These are phyloP conservation scores for Pantherophis guttatus DNA, from an alignment of 2,113 vertebrate genomes.

Conservation along the genomic window DNA sequence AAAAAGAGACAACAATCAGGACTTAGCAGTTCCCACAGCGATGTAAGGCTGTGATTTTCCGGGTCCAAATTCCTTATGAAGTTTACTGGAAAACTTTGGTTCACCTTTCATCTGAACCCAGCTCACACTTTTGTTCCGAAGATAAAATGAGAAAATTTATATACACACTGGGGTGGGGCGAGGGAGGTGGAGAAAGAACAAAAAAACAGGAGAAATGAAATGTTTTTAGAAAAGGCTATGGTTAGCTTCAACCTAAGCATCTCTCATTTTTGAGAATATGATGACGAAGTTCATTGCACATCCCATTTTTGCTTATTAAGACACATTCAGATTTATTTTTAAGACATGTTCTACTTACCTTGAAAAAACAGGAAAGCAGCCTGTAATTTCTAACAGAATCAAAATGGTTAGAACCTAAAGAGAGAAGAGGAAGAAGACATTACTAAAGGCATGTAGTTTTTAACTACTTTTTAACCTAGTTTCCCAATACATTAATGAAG, in stretches of 20 bases:
- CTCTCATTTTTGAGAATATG: background rate
- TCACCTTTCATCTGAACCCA: background rate
- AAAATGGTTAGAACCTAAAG: conserved; percentile 57
- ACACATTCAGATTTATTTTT: background rate
- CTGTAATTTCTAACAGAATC: conserved; percentile 61
- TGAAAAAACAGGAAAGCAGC: conserved; percentile 49
- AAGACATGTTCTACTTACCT: conserved; percentile 52
- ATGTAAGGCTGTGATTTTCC: background rate
- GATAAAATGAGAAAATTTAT: background rate
- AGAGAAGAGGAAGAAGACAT: background rate
- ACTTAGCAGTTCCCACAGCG: background rate
- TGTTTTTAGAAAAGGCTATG: background rate
- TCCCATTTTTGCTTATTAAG: background rate
- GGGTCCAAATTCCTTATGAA: background rate
- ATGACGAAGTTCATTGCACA: background rate
- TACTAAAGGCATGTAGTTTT: background rate
- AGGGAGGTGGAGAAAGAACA: background rate
- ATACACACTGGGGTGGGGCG: background rate
- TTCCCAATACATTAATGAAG: background rate
- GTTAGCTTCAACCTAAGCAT: background rate
- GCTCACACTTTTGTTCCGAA: background rate
- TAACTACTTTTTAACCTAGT: background rate
- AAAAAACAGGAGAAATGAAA: background rate
- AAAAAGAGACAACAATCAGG: background rate
- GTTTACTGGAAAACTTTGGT: background rate